Conservation (phyloP, 1,140 invertebrate genomes). For the Drosophila tristis region DNA sequence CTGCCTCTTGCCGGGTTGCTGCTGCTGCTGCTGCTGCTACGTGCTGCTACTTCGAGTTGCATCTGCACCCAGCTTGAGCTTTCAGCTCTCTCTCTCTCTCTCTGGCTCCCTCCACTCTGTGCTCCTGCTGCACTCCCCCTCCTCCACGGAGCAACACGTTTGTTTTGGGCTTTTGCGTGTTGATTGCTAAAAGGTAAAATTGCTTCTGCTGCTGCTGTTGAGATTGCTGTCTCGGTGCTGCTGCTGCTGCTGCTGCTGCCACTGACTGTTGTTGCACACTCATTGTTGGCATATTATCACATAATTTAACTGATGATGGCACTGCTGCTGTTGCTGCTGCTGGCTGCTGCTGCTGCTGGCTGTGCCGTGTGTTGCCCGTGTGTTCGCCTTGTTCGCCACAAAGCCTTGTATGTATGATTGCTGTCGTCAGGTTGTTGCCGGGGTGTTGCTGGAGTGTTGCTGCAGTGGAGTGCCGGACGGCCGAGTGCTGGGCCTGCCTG, state of each 20-base stretch:
- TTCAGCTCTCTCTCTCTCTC: too few species aligned
- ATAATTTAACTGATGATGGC: conserved; percentile 82
- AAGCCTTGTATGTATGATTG: conserved; percentile 58
- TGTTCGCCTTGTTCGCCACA: conserved; percentile 7
- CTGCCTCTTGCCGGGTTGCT: conserved; percentile 31
- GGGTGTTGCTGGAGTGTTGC: conserved; percentile 8
- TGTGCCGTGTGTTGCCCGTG: conserved; percentile 7
- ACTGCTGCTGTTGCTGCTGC: conserved; percentile 52
- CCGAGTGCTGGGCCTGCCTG: conserved; percentile 17
- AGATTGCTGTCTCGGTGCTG: conserved; percentile 9
- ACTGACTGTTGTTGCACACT: conserved; percentile 66
- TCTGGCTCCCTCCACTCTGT: too few species aligned
- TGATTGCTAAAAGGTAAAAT: conserved; percentile 67
- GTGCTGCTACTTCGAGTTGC: conserved; percentile 5
- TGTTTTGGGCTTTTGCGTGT: conserved; percentile 78
- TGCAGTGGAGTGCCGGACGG: conserved; percentile 4
- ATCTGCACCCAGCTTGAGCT: neutral
- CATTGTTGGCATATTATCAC: conserved; percentile 82
- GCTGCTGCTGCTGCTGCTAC: conserved; percentile 29
- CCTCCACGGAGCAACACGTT: conserved; percentile 53
- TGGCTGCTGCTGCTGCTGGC: conserved; percentile 43
- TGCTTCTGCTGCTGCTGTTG: conserved; percentile 23
- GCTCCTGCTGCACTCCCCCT: conserved; percentile 13
- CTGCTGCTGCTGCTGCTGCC: conserved; percentile 16
- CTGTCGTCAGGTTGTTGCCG: conserved; percentile 54